A percentile compares a stretch with the other conserved stretches of the same genome.
Conservation (phyloP, 2,113 vertebrate species). For the Pollachius pollachius region DNA sequence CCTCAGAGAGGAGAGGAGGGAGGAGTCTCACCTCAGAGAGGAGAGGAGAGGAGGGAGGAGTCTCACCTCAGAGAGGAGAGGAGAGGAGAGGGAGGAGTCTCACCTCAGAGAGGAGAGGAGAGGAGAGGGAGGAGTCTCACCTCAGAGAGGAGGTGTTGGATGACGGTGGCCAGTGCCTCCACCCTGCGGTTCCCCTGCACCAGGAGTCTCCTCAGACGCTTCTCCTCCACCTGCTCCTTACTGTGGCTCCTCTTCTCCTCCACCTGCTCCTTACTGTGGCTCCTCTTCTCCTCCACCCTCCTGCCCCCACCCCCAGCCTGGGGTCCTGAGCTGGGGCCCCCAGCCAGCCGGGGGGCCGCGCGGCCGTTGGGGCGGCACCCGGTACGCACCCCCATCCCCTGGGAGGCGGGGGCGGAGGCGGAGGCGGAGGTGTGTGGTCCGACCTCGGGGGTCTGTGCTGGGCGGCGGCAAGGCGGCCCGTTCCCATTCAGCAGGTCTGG, state of each 20-base stretch:
- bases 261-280: constrained; percentile 42
- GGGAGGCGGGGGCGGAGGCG: too few relatives aligned
- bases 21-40: constrained; percentile 39
- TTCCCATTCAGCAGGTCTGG: constrained; percentile 32
- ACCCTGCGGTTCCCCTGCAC: constrained; percentile 55
- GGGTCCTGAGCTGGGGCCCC: background rate
- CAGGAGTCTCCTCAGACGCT: constrained; percentile 59
- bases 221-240: constrained; percentile 55
- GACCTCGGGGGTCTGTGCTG: background rate
- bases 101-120: constrained; percentile 43
- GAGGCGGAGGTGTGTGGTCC: constrained; percentile 22
- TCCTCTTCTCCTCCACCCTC: constrained; percentile 15
- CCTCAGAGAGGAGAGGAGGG: too few relatives aligned
- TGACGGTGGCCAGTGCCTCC: constrained; percentile 63
- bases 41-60: too few relatives aligned
- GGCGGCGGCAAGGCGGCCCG: constrained; percentile 7
- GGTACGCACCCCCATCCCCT: background rate
- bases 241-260: constrained; percentile 40
- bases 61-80: constrained; percentile 42
- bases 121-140: constrained; percentile 22
- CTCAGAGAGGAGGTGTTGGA: constrained; percentile 64
- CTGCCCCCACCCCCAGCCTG: background rate
- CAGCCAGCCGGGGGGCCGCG: too few relatives aligned
- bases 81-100: background rate
- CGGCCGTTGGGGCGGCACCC: background rate